Base-by-base conservation (phyloP, 2,797 vertebrate species). In the Neomorphus geoffroyi region DNA sequence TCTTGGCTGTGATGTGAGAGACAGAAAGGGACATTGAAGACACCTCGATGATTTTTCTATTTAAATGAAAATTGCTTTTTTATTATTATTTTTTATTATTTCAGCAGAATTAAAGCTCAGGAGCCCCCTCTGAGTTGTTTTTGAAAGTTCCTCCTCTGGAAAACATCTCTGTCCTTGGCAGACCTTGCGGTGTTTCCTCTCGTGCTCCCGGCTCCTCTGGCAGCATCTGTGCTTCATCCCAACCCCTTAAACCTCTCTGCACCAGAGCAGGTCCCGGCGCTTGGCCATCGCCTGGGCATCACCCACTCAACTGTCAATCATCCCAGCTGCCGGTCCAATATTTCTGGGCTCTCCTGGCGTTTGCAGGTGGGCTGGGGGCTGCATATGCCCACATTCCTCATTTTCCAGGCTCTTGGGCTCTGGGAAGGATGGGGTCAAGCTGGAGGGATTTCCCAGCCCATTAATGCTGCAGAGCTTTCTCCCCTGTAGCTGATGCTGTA, bases 181-280 rank as follows among this genome's bases (percentile, higher is more conserved):
- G 83, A 71, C 19, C 39, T 62, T 24, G 30, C 2, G 13, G 33
- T 30, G 9, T 83, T 80, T 94, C 32, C 66, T 5, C 0, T 75
- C 2, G 2, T 58, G 35, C 0, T 0, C 32, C 74, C 0, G 0
- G n/a, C 65, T 75, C 60, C 50, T 61, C 70, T 2, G 0, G 27
- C 37, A 86, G 33, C 58, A n/a, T 58, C 70, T 33, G 4, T 24
- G 54, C 62, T 72, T 65, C 28, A 65, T 37, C 27, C 41, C 10
- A 6, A 33, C 21, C 28, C 26, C 37, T 61, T 56, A 66, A 80
- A 3, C 21, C 48, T 35, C 32, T 77, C 0, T 5, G 43, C 46
- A 14, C 43, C 33, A 6, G 17, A 64, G 18, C 18, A 17, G n/a
- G 19, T 57, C 72, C 56, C 30, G 35, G 67, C 3, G 24, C 80